Evolutionary conservation across 2,797 vertebrate species (phyloP).

Genomic region (Pterois miles): DNA sequence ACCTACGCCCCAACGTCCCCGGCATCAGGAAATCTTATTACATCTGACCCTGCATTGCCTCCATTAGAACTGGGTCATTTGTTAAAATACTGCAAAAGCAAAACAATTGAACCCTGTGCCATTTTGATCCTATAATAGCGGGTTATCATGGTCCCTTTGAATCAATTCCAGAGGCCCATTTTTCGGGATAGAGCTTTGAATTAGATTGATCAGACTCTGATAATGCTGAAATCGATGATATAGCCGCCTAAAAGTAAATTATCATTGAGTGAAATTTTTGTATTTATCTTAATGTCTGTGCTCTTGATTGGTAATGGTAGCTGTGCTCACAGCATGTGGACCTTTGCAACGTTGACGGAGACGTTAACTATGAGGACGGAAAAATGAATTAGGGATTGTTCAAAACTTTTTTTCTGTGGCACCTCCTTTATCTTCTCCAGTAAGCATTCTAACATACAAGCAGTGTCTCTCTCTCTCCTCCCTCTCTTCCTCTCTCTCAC

Average conservation of each 20-base stretch:
- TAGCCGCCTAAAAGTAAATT: slow-evolving; percentile 84
- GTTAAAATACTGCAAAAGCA: slow-evolving; percentile 86
- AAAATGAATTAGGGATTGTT: slow-evolving; percentile 35
- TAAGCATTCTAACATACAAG: slow-evolving; percentile 36
- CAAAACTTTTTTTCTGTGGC: slow-evolving; percentile 42
- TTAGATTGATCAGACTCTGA: slow-evolving; percentile 84
- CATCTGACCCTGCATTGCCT: slow-evolving; percentile 79
- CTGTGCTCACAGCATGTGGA: slow-evolving; percentile 28
- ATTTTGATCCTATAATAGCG: slow-evolving; percentile 83
- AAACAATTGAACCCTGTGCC: slow-evolving; percentile 82
- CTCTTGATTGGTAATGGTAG: slow-evolving; percentile 64
- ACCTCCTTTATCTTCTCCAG: slow-evolving; percentile 50
- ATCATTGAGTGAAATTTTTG: slow-evolving; percentile 74
- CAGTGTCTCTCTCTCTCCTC: no score
- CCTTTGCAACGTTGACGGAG: slow-evolving; percentile 61
- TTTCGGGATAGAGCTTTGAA: slow-evolving; percentile 83
- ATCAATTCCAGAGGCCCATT: slow-evolving; percentile 80
- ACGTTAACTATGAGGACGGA: slow-evolving; percentile 36
- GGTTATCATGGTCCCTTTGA: slow-evolving; percentile 82
- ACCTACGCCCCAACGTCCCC: slow-evolving; percentile 81
- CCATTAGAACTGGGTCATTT: slow-evolving; percentile 88
- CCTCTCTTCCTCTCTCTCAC: no score
- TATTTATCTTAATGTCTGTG: slow-evolving; percentile 81
- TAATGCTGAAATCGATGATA: slow-evolving; percentile 84
- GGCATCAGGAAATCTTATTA: slow-evolving; percentile 86